Percentiles rank a stretch among this genome's conserved stretches.
phyloP scores from a whole-genome alignment of 2,113 vertebrate species.

The Cyanoderma ruficeps region DNA sequence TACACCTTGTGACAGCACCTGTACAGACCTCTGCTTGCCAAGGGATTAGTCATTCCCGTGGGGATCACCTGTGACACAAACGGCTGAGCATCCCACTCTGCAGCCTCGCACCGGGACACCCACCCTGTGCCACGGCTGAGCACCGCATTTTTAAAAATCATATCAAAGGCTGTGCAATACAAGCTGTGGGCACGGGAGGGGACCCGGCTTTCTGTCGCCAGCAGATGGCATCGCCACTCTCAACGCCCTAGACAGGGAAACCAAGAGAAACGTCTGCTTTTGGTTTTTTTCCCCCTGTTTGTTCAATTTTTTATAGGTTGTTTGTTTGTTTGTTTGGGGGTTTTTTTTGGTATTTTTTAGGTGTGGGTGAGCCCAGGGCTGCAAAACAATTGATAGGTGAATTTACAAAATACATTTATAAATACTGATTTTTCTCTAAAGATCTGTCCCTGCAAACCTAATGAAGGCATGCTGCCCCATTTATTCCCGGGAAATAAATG shows the following conservation, averaged over 20 bases:
- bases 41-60: neutral
- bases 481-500: neutral
- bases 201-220: neutral
- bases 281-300: neutral
- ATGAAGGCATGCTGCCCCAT: neutral
- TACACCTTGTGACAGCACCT: neutral
- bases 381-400: neutral
- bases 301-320: neutral
- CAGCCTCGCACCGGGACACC: neutral
- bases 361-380: neutral
- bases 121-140: neutral
- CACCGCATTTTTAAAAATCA: neutral
- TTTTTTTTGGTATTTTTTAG: neutral
- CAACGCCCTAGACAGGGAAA: neutral
- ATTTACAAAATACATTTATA: neutral
- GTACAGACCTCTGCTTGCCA: neutral
- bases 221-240: slow-evolving; percentile 48
- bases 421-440: neutral
- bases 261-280: neutral
- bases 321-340: too few relatives aligned
- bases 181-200: neutral
- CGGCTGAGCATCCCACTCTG: neutral
- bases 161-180: neutral
- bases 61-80: neutral
- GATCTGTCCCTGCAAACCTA: neutral